Evolutionary conservation across 2,888 invertebrate species (phyloP).

Genomic region (Mamestra brassicae): DNA sequence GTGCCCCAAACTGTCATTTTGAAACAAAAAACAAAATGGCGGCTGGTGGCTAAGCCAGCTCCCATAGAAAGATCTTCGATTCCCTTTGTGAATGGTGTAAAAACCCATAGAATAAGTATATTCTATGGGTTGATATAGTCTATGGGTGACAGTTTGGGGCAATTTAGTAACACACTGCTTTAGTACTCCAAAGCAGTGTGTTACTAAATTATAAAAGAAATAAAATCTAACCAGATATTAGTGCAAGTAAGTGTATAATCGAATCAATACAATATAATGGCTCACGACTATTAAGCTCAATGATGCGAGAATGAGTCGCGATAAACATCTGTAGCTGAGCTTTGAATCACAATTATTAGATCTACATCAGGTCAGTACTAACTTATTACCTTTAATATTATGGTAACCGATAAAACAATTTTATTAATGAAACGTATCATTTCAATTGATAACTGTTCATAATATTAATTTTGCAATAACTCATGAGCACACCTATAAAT

Average conservation of each 20-base stretch:
- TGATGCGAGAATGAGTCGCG: constrained; percentile 65
- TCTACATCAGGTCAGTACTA: constrained; percentile 8
- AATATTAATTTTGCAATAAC: not conserved
- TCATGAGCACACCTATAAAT: not conserved
- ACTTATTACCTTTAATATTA: constrained; percentile 19
- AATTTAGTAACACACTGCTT: too few species aligned
- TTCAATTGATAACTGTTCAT: not conserved
- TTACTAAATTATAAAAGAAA: not conserved
- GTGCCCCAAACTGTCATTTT: too few species aligned
- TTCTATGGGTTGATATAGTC: too few species aligned
- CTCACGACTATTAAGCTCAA: constrained; percentile 59
- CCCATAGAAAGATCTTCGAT: too few species aligned
- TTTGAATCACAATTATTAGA: constrained; percentile 59
- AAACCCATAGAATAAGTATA: too few species aligned
- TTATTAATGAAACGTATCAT: not conserved
- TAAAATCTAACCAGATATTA: constrained; percentile 6
- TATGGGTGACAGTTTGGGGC: too few species aligned
- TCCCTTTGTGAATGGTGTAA: too few species aligned
- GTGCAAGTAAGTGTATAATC: constrained; percentile 64
- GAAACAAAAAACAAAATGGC: too few species aligned
- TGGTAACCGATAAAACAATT: not conserved
- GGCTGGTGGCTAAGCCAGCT: too few species aligned
- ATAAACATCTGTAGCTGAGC: constrained; percentile 65
- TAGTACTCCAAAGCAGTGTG: too few species aligned
- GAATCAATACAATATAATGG: constrained; percentile 54